These are phyloP conservation scores for Ectropis grisescens DNA, from an alignment of 1,140 invertebrate species.

Conservation along the genomic window DNA sequence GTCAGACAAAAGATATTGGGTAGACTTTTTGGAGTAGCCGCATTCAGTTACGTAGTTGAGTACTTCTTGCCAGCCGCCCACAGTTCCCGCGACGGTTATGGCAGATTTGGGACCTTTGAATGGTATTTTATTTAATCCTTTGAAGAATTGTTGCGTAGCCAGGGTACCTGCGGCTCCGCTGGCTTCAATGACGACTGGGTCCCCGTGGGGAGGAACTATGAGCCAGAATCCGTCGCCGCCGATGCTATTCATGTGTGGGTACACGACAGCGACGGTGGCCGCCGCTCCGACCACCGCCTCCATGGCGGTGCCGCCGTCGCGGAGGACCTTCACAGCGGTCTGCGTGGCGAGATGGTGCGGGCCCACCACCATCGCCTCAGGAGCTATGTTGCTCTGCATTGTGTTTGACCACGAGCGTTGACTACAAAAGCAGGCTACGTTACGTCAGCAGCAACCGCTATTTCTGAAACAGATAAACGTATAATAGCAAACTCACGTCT, in stretches of 20 bases:
- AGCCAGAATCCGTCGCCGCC: constrained; percentile 56
- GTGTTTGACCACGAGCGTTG: no score
- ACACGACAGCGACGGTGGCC: constrained; percentile 47
- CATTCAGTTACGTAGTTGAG: constrained; percentile 42
- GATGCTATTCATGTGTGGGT: constrained; percentile 53
- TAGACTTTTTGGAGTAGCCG: constrained; percentile 36
- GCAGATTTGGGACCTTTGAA: constrained; percentile 36
- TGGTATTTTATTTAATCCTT: constrained; percentile 29
- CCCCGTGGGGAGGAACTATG: constrained; percentile 41
- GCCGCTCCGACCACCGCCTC: constrained; percentile 52
- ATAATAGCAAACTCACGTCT: no score
- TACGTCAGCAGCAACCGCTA: no score
- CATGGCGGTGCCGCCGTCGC: constrained; percentile 49
- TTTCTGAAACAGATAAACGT: no score
- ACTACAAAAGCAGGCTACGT: no score
- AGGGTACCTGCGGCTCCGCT: constrained; percentile 45
- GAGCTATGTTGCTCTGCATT: constrained; percentile 39
- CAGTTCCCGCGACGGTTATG: constrained; percentile 45
- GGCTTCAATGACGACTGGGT: constrained; percentile 46
- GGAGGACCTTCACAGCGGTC: constrained; percentile 41
- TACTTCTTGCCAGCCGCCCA: constrained; percentile 54
- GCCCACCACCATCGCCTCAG: constrained; percentile 51
- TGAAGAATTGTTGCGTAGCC: constrained; percentile 31
- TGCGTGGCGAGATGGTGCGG: constrained; percentile 52
- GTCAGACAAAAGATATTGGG: constrained; percentile 36